A percentile compares a stretch with the other conserved stretches of the same genome.
Evolutionary conservation across 2,113 vertebrate species (phyloP).

Genomic region (Calidris pygmaea): DNA sequence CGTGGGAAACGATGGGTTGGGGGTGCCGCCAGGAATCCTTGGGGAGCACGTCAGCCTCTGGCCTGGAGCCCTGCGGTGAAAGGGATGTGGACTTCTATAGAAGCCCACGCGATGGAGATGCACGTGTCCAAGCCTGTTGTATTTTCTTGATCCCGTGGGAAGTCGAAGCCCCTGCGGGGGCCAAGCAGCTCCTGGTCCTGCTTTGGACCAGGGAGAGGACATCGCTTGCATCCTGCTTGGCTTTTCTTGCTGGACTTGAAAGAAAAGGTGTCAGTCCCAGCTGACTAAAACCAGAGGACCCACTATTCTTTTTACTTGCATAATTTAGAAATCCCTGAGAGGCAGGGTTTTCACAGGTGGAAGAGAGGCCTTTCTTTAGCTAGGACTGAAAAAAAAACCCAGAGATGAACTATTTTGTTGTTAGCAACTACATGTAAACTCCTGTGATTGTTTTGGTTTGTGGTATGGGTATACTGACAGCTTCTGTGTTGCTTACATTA

Average conservation of each 20-base stretch:
- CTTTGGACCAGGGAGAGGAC: neutral
- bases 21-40: neutral
- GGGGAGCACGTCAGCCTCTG: fast-evolving
- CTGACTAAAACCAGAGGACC: neutral
- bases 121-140: fast-evolving
- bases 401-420: neutral
- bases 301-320: neutral
- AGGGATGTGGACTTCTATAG: neutral
- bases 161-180: neutral
- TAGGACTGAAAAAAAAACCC: neutral
- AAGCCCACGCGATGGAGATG: neutral
- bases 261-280: neutral
- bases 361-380: neutral
- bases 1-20: fast-evolving
- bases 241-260: neutral
- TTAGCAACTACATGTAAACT: neutral
- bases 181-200: fast-evolving
- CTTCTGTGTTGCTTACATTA: neutral
- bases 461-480: neutral
- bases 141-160: neutral
- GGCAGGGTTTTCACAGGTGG: neutral
- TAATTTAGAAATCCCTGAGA: neutral
- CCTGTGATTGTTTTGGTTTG: fast-evolving
- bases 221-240: neutral
- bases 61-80: neutral